Conservation (phyloP, 2,113 vertebrate genomes). For the Eretmochelys imbricata region DNA sequence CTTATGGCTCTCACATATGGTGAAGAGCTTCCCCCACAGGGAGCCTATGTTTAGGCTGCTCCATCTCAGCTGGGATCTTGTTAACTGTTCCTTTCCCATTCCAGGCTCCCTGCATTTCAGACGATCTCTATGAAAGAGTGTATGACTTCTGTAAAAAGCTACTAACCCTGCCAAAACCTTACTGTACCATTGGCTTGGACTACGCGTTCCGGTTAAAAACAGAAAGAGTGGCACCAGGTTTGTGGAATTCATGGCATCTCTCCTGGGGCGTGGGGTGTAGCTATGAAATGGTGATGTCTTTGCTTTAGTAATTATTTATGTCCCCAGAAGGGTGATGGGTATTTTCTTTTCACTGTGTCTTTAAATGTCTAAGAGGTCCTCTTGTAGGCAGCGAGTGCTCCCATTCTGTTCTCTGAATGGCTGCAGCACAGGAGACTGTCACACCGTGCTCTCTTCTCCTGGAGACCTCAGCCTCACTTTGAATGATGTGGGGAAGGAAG, state of each 20-base stretch:
- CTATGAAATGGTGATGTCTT: not conserved
- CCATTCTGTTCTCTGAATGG: not conserved
- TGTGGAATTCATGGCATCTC: too few relatives aligned
- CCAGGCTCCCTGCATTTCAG: conserved; percentile 87
- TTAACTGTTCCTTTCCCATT: not conserved
- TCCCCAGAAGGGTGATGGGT: not conserved
- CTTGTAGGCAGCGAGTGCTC: not conserved
- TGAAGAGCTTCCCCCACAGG: not conserved
- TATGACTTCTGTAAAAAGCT: conserved; percentile 90
- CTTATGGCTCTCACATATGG: not conserved
- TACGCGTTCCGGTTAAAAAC: conserved; percentile 86
- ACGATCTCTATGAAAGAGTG: conserved; percentile 87
- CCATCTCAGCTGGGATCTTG: not conserved
- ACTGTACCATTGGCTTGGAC: conserved; percentile 88
- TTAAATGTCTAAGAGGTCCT: not conserved
- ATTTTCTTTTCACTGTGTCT: too few relatives aligned
- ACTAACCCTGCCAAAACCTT: conserved; percentile 90
- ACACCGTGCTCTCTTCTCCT: not conserved
- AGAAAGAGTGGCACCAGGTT: conserved; percentile 86
- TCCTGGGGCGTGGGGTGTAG: not conserved
- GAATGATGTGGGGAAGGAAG: not conserved
- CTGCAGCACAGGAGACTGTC: not conserved
- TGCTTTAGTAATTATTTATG: not conserved
- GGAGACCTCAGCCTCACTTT: not conserved
- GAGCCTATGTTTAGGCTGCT: not conserved